Percentiles rank a stretch among this genome's conserved stretches.
phyloP scores from a whole-genome alignment of 2,797 vertebrate genomes.

The Phataginus tricuspis region DNA sequence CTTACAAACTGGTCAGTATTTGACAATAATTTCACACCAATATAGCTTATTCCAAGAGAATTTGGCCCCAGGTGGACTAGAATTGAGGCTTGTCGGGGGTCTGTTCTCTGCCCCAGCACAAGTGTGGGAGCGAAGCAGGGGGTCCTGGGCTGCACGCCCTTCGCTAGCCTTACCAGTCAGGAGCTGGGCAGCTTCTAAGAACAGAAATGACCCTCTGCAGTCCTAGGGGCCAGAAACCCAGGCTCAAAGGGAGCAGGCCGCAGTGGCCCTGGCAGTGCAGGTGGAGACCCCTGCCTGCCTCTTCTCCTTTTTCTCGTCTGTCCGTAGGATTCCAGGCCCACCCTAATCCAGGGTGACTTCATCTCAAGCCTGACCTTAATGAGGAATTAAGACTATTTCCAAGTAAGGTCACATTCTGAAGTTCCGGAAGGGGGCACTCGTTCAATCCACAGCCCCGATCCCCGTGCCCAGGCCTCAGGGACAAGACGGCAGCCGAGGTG shows the following conservation, averaged over 20 bases:
- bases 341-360: neutral
- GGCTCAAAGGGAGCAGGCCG: neutral
- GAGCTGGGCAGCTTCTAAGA: rapidly evolving
- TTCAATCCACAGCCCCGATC: rapidly evolving
- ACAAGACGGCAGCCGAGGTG: rapidly evolving
- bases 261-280: too few relatives aligned
- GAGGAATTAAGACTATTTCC: neutral
- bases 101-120: neutral
- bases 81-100: rapidly evolving
- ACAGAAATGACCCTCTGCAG: too few relatives aligned
- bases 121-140: rapidly evolving
- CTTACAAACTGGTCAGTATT: neutral
- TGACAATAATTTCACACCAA: neutral
- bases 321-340: too few relatives aligned
- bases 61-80: neutral
- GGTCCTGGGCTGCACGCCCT: neutral
- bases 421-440: neutral
- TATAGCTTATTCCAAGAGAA: neutral
- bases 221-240: neutral
- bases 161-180: neutral
- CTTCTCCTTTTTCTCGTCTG: too few relatives aligned
- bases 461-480: rapidly evolving
- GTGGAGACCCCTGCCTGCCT: too few relatives aligned
- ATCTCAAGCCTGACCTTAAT: neutral
- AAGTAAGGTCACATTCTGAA: neutral